phyloP scores from a whole-genome alignment of 2,888 invertebrate species.

The Stenchaetothrips biformis region DNA sequence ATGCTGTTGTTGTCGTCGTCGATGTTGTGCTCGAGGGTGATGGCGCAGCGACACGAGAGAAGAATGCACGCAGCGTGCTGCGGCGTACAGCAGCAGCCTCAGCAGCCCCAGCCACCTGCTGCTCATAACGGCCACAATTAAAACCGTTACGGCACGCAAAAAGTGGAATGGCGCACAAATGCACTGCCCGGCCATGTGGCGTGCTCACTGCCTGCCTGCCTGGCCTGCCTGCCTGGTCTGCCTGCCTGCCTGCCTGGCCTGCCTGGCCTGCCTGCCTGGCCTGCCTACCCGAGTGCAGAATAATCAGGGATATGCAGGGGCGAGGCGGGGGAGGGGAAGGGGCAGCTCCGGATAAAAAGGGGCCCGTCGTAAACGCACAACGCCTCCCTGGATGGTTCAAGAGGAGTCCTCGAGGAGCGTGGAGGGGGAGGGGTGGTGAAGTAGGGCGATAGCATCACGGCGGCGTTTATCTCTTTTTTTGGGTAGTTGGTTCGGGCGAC shows the following conservation, averaged over 20 bases:
- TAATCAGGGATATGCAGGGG: not conserved
- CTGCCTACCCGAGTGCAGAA: too few relatives aligned
- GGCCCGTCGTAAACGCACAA: constrained; percentile 5
- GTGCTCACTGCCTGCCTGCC: not conserved
- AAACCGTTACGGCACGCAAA: constrained; percentile 28
- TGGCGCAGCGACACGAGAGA: not conserved
- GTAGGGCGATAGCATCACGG: too few relatives aligned
- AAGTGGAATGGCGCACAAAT: not conserved
- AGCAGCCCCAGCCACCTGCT: constrained; percentile 30
- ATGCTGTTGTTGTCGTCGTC: too few relatives aligned
- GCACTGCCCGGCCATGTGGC: not conserved
- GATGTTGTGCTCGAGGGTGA: not conserved
- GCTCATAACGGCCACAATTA: constrained; percentile 31
- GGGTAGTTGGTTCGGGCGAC: too few relatives aligned
- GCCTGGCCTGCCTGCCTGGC: too few relatives aligned
- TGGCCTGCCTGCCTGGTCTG: too few relatives aligned
- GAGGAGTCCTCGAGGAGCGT: constrained; percentile 25
- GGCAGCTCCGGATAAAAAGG: not conserved
- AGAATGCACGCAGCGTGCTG: not conserved
- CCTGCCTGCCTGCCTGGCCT: too few relatives aligned
- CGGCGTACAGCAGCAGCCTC: constrained; percentile 16
- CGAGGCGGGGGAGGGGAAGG: not conserved
- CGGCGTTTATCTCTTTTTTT: too few relatives aligned
- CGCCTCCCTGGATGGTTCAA: constrained; percentile 4
- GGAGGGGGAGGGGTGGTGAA: not conserved